Evolutionary conservation across 2,113 vertebrate genomes (phyloP).

Genomic region (Podilymbus podiceps): DNA sequence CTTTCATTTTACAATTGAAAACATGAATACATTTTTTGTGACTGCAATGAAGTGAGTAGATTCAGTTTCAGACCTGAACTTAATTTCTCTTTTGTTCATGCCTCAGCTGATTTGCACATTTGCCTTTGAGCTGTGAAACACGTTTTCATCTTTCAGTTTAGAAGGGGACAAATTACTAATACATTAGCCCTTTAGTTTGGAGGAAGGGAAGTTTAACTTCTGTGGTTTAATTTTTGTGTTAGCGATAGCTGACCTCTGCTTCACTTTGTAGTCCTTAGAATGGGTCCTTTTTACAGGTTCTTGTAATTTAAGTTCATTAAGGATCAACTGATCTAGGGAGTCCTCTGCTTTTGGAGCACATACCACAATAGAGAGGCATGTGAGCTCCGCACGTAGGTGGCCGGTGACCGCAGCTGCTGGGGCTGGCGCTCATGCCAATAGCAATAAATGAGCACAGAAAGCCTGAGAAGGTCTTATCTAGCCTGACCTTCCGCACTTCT

Average conservation of each 20-base stretch:
- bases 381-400: not conserved
- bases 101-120: not conserved
- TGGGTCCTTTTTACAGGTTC: not conserved
- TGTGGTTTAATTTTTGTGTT: not conserved
- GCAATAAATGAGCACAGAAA: constrained; percentile 43
- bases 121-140: not conserved
- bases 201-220: not conserved
- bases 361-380: not conserved
- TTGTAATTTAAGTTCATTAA: not conserved
- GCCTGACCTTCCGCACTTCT: constrained; percentile 30
- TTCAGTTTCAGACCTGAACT: not conserved
- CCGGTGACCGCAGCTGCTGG: not conserved
- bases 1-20: constrained; percentile 8
- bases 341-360: not conserved
- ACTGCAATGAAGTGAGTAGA: not conserved
- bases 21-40: not conserved
- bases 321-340: not conserved
- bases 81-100: not conserved
- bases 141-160: not conserved
- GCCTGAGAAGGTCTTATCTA: constrained; percentile 34
- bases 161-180: not conserved
- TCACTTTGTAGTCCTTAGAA: not conserved
- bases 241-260: not conserved
- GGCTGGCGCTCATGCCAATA: not conserved
- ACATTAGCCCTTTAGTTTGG: not conserved